Evolutionary conservation across 1,140 invertebrate species (phyloP).

Genomic region (Hetaerina americana): DNA sequence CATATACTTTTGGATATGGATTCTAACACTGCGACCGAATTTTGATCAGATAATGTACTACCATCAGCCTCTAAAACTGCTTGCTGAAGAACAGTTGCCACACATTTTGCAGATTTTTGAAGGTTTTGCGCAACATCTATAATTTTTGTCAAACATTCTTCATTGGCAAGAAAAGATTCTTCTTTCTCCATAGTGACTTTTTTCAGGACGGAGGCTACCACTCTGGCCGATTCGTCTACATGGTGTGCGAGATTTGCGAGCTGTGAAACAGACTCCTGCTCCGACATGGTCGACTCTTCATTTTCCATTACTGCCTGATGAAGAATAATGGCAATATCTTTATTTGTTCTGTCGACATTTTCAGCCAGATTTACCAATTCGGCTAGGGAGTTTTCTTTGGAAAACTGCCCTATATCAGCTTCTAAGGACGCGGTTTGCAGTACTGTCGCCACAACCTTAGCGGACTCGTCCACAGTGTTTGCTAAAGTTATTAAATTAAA

Average conservation of each 20-base stretch:
- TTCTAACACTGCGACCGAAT: constrained; percentile 18
- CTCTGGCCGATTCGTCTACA: constrained; percentile 4
- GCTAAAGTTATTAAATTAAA: constrained; percentile 7
- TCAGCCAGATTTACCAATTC: background rate
- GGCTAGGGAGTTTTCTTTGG: background rate
- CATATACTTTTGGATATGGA: constrained; percentile 8
- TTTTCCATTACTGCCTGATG: background rate
- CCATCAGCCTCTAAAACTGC: constrained; percentile 14
- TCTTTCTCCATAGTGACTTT: background rate
- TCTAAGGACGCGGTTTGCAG: background rate
- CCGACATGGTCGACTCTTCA: background rate
- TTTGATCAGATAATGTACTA: constrained; percentile 4
- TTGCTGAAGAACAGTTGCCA: constrained; percentile 7
- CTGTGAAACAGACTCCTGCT: background rate
- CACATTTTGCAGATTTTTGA: background rate
- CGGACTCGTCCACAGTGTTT: constrained; percentile 3
- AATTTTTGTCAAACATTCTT: background rate
- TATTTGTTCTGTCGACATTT: background rate
- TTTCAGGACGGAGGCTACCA: background rate
- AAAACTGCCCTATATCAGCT: background rate
- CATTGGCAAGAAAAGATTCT: background rate
- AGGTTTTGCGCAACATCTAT: background rate
- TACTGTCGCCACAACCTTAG: background rate
- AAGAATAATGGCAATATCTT: background rate
- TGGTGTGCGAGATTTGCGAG: constrained; percentile 5